Evolutionary conservation across 2,888 invertebrate species (phyloP).

Genomic region (Tineola bisselliella): DNA sequence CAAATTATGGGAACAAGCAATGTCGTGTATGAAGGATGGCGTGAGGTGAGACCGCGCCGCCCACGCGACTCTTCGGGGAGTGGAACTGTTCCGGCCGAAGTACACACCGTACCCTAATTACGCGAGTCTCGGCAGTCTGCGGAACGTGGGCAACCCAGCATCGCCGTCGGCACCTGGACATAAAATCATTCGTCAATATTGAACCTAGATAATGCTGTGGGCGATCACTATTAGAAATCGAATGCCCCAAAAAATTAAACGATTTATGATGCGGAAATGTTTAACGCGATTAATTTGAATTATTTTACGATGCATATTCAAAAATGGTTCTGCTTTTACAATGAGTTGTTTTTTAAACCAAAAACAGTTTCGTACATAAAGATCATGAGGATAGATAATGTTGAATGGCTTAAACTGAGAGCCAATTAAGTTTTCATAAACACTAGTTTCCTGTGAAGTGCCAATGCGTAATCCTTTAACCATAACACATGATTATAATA

Average conservation of each 20-base stretch:
- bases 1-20: slow-evolving; percentile 61
- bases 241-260: neutral
- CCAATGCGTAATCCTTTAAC: neutral
- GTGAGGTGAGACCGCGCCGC: slow-evolving; percentile 41
- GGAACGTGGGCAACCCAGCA: slow-evolving; percentile 4
- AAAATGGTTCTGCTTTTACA: neutral
- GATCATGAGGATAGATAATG: neutral
- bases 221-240: slow-evolving; percentile 7
- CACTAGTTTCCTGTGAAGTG: neutral
- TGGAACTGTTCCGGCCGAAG: slow-evolving; percentile 2
- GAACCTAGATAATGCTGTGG: neutral
- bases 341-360: neutral
- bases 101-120: neutral
- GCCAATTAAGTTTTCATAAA: neutral
- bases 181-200: slow-evolving; percentile 1
- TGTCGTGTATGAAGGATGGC: slow-evolving; percentile 59
- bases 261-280: neutral
- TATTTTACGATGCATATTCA: neutral
- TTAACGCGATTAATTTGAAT: neutral
- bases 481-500: no score
- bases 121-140: neutral
- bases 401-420: neutral
- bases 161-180: neutral
- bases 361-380: neutral
- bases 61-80: slow-evolving; percentile 30